A percentile compares a stretch with the other conserved stretches of the same genome.
Evolutionary conservation across 1,140 invertebrate genomes (phyloP).

Genomic region (Aphelenchoides avenae): DNA sequence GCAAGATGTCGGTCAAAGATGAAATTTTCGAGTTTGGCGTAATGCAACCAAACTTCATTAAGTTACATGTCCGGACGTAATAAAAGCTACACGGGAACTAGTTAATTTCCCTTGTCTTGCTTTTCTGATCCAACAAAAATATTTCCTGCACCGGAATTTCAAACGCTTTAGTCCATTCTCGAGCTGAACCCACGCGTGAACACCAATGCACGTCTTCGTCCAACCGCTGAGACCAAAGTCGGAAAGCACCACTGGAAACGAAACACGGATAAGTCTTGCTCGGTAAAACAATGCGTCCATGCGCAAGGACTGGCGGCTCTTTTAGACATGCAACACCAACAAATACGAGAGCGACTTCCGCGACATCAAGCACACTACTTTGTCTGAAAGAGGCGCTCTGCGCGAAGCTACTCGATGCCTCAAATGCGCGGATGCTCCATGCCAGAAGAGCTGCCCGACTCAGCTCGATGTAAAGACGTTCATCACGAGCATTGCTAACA

Average conservation of each 20-base stretch:
- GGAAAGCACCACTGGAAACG: slow-evolving; percentile 91
- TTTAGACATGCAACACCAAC: slow-evolving; percentile 51
- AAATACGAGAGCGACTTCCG: slow-evolving; percentile 81
- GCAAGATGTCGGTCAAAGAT: too few species aligned
- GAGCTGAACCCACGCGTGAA: slow-evolving; percentile 77
- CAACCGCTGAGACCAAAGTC: slow-evolving; percentile 76
- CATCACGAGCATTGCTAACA: slow-evolving; percentile 90
- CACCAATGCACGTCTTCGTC: slow-evolving; percentile 71
- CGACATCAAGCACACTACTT: slow-evolving; percentile 92
- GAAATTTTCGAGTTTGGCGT: too few species aligned
- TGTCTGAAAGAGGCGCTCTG: slow-evolving; percentile 86
- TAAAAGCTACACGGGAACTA: too few species aligned
- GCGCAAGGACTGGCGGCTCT: neutral
- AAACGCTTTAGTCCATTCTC: slow-evolving; percentile 71
- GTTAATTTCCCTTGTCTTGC: too few species aligned
- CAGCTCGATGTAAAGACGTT: slow-evolving; percentile 94
- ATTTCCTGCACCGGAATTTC: neutral
- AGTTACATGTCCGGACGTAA: too few species aligned
- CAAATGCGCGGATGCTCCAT: slow-evolving; percentile 95
- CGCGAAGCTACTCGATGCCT: slow-evolving; percentile 76
- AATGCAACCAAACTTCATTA: too few species aligned
- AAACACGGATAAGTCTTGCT: slow-evolving; percentile 77
- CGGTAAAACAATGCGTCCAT: slow-evolving; percentile 65
- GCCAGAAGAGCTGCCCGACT: slow-evolving; percentile 95
- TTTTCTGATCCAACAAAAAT: too few species aligned